Conservation (phyloP, 2,113 vertebrate species). For the Cairina moschata region DNA sequence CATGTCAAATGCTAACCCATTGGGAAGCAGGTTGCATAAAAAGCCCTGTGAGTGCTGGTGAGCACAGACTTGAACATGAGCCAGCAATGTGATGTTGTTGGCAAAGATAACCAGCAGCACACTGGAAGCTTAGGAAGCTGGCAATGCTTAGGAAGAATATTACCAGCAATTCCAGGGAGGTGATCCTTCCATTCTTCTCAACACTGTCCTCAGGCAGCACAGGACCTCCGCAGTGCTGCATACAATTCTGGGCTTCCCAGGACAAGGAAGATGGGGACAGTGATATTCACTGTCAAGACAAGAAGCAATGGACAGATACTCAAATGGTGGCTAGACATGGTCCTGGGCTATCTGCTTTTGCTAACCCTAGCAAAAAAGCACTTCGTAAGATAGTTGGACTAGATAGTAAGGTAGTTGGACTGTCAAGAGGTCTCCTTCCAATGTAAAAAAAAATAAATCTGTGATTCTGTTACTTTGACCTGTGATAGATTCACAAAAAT, state of each 20-base stretch:
- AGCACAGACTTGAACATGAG: neutral
- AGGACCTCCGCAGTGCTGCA: neutral
- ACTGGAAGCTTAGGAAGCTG: too few species aligned
- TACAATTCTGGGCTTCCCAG: neutral
- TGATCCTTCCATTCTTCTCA: neutral
- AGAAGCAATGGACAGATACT: neutral
- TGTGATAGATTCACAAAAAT: neutral
- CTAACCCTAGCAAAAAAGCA: neutral
- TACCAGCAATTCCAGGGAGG: neutral
- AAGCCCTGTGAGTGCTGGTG: rapidly evolving
- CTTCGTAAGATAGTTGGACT: neutral
- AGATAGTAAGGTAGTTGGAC: neutral
- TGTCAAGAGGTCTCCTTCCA: neutral
- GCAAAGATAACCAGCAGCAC: rapidly evolving
- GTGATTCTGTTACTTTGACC: neutral
- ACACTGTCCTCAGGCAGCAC: neutral
- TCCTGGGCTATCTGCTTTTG: neutral
- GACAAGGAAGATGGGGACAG: neutral
- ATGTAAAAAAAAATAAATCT: neutral
- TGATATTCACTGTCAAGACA: neutral
- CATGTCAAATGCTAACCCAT: rapidly evolving
- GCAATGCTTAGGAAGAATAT: neutral
- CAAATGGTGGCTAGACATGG: neutral
- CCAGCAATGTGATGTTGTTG: neutral
- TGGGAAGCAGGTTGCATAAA: neutral